These are phyloP conservation scores for Pristionchus entomophagus DNA, from an alignment of 2,888 invertebrate genomes.

Conservation along the genomic window DNA sequence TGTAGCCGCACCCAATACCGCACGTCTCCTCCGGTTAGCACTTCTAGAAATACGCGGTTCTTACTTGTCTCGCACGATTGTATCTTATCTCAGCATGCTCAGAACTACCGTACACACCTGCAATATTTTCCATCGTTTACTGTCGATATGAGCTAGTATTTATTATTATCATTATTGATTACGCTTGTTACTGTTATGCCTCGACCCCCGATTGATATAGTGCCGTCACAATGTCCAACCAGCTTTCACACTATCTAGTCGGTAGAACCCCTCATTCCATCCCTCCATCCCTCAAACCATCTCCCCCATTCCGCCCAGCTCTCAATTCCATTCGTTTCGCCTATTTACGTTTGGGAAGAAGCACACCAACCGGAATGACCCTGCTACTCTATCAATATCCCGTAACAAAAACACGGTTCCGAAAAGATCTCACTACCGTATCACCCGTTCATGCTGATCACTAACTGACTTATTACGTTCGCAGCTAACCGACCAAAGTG, in stretches of 20 bases:
- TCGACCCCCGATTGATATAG: background rate
- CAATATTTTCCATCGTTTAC: background rate
- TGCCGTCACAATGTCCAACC: background rate
- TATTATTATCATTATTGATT: constrained; percentile 1
- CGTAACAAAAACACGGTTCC: background rate
- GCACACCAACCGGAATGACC: too few species aligned
- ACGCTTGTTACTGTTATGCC: background rate
- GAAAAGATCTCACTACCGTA: constrained; percentile 22
- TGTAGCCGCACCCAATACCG: background rate
- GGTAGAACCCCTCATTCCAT: background rate
- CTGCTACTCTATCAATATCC: constrained; percentile 1
- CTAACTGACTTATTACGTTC: constrained; percentile 8
- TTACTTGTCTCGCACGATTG: background rate
- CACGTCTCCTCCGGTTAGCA: background rate
- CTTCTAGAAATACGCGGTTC: background rate
- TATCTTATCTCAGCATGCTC: constrained; percentile 1
- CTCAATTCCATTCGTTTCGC: background rate
- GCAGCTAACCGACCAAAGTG: background rate
- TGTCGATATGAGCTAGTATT: constrained; percentile 35
- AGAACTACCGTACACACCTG: background rate
- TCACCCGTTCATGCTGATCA: background rate
- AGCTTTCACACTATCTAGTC: too few species aligned
- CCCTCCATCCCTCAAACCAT: too few species aligned
- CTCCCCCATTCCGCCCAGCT: background rate
- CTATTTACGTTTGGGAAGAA: background rate